phyloP scores from a whole-genome alignment of 2,113 vertebrate species.

The Percina caprodes region DNA sequence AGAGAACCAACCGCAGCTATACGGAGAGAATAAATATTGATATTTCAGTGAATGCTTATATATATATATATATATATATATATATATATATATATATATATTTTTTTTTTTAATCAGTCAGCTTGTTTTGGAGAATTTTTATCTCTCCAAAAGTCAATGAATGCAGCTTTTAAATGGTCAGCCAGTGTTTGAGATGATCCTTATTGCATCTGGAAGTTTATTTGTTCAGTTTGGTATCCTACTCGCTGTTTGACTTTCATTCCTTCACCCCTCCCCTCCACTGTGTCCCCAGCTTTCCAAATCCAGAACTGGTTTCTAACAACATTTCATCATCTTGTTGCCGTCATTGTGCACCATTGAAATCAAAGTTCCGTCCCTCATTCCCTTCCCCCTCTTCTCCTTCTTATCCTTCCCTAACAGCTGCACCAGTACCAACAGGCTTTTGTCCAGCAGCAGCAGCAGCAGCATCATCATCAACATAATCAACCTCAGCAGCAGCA shows the following conservation, averaged over 20 bases:
- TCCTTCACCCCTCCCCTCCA: constrained; percentile 44
- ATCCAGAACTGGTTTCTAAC: constrained; percentile 75
- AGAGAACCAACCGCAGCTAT: neutral
- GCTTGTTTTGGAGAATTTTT: neutral
- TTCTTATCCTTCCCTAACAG: constrained; percentile 77
- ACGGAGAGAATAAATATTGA: neutral
- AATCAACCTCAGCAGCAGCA: constrained; percentile 89
- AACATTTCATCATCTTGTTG: constrained; percentile 66
- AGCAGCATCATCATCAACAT: constrained; percentile 80
- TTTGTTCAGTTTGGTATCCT: constrained; percentile 16
- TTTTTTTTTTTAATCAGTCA: neutral
- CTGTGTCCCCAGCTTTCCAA: constrained; percentile 68
- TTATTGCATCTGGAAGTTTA: neutral
- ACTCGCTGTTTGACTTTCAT: constrained; percentile 57
- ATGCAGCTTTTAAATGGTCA: neutral
- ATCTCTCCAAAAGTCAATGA: neutral
- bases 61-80: too few relatives aligned
- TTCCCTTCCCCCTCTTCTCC: constrained; percentile 64
- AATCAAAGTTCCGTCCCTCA: constrained; percentile 68
- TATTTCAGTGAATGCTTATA: neutral
- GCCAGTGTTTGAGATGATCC: neutral
- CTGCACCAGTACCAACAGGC: constrained; percentile 95
- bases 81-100: too few relatives aligned
- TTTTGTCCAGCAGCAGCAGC: constrained; percentile 86
- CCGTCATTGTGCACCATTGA: constrained; percentile 59